Evolutionary conservation across 2,113 vertebrate species (phyloP), one percentile per base, ranked within the genome.

Genomic region (Orthonyx spaldingii): DNA sequence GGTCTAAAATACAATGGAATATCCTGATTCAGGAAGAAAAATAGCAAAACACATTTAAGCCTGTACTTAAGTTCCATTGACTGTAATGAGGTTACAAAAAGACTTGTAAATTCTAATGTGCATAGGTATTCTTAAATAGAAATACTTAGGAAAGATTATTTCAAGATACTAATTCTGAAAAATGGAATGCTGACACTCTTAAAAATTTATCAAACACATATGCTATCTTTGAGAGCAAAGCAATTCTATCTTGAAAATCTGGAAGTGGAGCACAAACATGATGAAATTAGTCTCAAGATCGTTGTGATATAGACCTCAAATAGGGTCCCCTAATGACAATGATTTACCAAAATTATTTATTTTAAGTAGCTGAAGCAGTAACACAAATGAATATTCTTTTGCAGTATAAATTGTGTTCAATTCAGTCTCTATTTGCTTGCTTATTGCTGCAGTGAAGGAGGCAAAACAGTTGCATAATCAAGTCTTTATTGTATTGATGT

Each of bases 401-500:
- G 60, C 64, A 39, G 63, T 55, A 14, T 64, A 60, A 77, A 87
- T 80, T 63, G 30, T 95, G 42, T 93, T 95, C 46, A 37, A 9
- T 84, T 92, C 63, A 77, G 76, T 87, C 66, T 91, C 39, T 82
- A 23, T 91, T 93, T 89, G 16, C 69, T 86, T 95, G 35, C 89
- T 89, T 84, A 75, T 95, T 61, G 79, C 89, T 92, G 61, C 30
- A 55, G 65, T 86, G 68, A 74, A 88, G 70, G 55, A 84, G 50
- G 66, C 53, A 86, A 95, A 85, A 42, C 77, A 88, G 65, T 95
- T 94, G 47, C 44, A 63, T 84, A 95, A 92, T 82, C 91, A 90
- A 89, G 68, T 68, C 60, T 94, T 90, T 92, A 90, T 92, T 93
- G 65, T 96, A 93, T 91, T 15, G 30, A n/a, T 91, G 28, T 89